These are phyloP conservation scores for Nothocercus julius DNA, from an alignment of 2,113 vertebrate genomes.

Conservation along the genomic window DNA sequence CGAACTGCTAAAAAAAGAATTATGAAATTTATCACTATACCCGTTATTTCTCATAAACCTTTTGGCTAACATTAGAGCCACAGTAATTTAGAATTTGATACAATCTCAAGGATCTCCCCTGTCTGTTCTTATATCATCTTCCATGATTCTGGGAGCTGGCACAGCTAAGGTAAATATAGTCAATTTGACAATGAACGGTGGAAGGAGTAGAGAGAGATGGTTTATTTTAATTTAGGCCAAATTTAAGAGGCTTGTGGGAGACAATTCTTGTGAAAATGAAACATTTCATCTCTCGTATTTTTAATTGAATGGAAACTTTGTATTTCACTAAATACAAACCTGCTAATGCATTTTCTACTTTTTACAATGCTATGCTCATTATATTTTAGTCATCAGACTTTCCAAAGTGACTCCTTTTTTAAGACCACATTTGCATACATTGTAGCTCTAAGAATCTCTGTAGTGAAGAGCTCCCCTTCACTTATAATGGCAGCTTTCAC, in stretches of 20 bases:
- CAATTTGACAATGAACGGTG: not conserved
- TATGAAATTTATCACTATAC: not conserved
- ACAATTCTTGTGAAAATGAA: not conserved
- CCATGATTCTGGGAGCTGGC: not conserved
- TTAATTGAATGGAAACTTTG: not conserved
- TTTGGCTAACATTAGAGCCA: not conserved
- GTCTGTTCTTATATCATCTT: not conserved
- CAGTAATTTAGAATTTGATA: not conserved
- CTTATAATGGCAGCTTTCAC: constrained; percentile 49
- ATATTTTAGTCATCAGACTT: not conserved
- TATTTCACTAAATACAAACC: not conserved
- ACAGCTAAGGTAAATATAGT: not conserved
- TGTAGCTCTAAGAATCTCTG: not conserved
- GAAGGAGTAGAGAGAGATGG: not conserved
- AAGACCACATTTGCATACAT: constrained; percentile 38
- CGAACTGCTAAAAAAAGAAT: not conserved
- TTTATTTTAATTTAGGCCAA: not conserved
- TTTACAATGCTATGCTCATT: not conserved
- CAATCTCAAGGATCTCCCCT: not conserved
- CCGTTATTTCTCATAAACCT: not conserved
- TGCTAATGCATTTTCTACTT: not conserved
- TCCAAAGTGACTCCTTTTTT: not conserved
- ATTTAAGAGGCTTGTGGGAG: not conserved
- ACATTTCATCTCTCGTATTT: not conserved
- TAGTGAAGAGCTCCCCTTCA: not conserved